phyloP scores from a whole-genome alignment of 2,113 vertebrate genomes.

The Cricetomys ansorgei region DNA sequence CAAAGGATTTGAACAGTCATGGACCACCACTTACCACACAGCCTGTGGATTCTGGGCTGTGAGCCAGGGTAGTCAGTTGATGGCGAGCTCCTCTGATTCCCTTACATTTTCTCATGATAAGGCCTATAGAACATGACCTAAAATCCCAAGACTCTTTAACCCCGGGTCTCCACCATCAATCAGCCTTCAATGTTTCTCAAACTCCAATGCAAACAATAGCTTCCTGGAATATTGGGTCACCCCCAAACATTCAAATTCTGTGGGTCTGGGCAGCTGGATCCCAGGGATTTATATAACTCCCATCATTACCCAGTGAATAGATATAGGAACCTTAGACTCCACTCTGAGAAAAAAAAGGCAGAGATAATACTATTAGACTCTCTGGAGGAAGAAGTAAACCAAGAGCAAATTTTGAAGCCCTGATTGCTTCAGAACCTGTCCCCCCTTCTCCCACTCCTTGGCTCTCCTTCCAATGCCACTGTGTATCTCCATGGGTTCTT shows the following conservation, averaged over 20 bases:
- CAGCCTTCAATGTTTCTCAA: not conserved
- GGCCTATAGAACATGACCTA: not conserved
- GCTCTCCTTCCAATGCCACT: not conserved
- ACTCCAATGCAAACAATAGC: not conserved
- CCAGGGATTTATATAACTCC: not conserved
- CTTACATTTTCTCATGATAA: not conserved
- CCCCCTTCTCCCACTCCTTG: not conserved
- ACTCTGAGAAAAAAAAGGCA: not conserved
- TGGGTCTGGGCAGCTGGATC: not conserved
- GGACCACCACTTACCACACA: not conserved
- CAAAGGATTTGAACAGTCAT: not conserved
- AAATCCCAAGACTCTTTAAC: not conserved
- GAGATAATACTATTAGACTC: not conserved
- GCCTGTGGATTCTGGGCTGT: not conserved
- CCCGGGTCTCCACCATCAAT: not conserved
- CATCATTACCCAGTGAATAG: not conserved
- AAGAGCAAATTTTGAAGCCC: not conserved
- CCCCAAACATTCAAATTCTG: not conserved
- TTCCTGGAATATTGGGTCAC: not conserved
- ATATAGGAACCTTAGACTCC: not conserved
- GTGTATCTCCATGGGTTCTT: rapidly evolving
- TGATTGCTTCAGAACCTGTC: not conserved
- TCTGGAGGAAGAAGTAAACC: not conserved
- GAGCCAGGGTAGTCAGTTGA: not conserved
- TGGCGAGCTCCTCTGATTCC: not conserved